Percentiles rank a stretch among this genome's conserved stretches.
Conservation (phyloP, 2,888 invertebrate species). For the Chrysomela aeneicollis region DNA sequence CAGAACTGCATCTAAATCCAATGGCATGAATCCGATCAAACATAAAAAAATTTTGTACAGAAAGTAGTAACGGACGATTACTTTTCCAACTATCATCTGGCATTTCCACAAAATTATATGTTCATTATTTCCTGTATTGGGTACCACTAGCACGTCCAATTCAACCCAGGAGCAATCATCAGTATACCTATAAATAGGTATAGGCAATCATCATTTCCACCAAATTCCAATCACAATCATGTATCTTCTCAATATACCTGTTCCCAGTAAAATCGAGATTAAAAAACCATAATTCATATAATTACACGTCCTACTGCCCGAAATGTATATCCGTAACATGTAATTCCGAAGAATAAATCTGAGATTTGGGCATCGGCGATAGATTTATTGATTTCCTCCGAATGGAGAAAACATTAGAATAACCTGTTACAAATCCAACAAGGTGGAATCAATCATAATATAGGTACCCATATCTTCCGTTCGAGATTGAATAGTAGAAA, state of each 20-base stretch:
- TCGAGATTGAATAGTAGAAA: too few species aligned
- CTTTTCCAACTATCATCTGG: too few species aligned
- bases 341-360: constrained; percentile 40
- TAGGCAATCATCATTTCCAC: not conserved
- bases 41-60: too few species aligned
- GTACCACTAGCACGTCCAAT: not conserved
- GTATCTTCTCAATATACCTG: constrained; percentile 17
- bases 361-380: constrained; percentile 29
- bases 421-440: constrained; percentile 26
- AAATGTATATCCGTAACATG: constrained; percentile 39
- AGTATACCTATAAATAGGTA: not conserved
- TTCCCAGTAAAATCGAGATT: constrained; percentile 24
- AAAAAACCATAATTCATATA: constrained; percentile 40
- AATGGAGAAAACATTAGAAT: constrained; percentile 32
- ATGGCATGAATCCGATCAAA: too few species aligned
- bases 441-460: not conserved
- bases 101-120: too few species aligned
- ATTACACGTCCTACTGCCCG: constrained; percentile 39
- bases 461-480: not conserved
- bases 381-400: constrained; percentile 41
- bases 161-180: not conserved
- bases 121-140: too few species aligned
- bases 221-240: constrained; percentile 1
- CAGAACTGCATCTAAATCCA: too few species aligned
- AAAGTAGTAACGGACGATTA: too few species aligned